phyloP scores from a whole-genome alignment of 2,797 vertebrate genomes.

The Schizopygopsis malacanthus region DNA sequence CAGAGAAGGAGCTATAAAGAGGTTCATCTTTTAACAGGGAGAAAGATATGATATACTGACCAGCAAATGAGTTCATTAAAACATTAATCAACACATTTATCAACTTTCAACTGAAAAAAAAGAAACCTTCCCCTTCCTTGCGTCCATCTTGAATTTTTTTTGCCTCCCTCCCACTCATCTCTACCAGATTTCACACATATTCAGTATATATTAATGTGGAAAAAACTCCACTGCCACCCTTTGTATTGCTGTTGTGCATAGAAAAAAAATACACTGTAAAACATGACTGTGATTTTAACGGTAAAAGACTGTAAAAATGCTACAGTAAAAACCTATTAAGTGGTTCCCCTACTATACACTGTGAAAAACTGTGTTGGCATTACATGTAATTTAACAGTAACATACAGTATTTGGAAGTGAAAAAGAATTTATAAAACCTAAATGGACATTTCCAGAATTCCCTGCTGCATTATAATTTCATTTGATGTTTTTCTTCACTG shows the following conservation, averaged over 20 bases:
- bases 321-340: background rate
- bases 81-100: conserved; percentile 63
- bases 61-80: conserved; percentile 61
- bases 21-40: conserved; percentile 41
- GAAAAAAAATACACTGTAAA: background rate
- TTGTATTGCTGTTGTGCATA: background rate
- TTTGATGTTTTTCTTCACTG: background rate
- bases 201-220: background rate
- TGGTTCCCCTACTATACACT: background rate
- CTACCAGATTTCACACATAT: conserved; percentile 12
- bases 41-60: conserved; percentile 53
- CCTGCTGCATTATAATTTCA: background rate
- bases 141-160: background rate
- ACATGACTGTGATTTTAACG: background rate
- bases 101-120: conserved; percentile 47
- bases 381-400: no score
- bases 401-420: background rate
- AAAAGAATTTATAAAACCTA: background rate
- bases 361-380: background rate
- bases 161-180: conserved; percentile 4
- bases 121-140: conserved; percentile 29
- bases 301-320: background rate
- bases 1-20: conserved; percentile 47
- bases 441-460: background rate
- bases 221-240: background rate